Evolutionary conservation across 2,113 vertebrate species (phyloP), one percentile per base, ranked within the genome.

Genomic region (Xyrauchen texanus): DNA sequence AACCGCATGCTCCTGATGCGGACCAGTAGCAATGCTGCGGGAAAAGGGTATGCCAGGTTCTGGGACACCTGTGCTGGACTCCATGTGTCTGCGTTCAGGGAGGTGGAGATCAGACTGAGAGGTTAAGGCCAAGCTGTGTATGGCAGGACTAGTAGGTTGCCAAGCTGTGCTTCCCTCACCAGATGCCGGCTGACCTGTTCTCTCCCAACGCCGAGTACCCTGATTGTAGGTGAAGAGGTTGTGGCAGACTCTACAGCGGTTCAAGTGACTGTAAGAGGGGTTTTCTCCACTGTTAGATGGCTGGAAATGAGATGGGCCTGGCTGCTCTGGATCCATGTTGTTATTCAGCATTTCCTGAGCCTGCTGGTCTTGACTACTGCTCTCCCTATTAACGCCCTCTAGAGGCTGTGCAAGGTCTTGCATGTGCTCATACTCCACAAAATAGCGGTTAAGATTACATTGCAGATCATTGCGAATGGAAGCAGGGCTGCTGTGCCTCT

Each of bases 171-270:
- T 86, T 51, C 91, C 90, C 55, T 87, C 76, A 79, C 0, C 76
- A 4, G 68, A 92, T 87, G 77, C 86, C 57, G 10, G 6, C 85
- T 95, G 94, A 74, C 89, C 92, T 84, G 94, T 95, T 89, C 97
- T 94, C 85, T 99, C 97, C 97, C 96, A 98, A 82, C 97, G 96
- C 85, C 97, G 93, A 4, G 96, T 97, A 88, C 97, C 96, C 3
- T 95, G 96, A 92, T 98, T 98, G 89, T 97, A 98, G 75, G 97
- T 98, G 84, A 99, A 94, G 88, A 98, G 95, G 90, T 98, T 99
- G 92, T 99, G 96, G 90, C 97, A 99, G 76, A 96, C 96, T 4
- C 96, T 93, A 90, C 97, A 99, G 86, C 95, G 96, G 86, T 97
- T 98, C 85, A 98, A 92, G 82, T 97, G 96, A 60, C 0, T 84